These are phyloP conservation scores for Smutsia gigantea DNA, from an alignment of 2,797 vertebrate genomes.

Conservation along the genomic window DNA sequence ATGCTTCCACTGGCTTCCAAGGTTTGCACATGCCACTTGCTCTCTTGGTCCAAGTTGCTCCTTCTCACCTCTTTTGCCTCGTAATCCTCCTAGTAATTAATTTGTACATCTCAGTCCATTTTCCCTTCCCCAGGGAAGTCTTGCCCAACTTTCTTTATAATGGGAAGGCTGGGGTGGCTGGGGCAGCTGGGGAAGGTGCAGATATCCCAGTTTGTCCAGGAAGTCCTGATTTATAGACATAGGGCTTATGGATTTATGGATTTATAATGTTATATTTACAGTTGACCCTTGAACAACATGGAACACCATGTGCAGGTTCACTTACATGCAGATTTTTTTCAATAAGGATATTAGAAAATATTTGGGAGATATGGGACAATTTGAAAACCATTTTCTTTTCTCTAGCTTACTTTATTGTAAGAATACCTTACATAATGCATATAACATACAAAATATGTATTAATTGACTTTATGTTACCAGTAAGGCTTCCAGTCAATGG, in stretches of 20 bases:
- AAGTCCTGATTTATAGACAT: neutral
- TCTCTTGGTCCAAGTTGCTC: neutral
- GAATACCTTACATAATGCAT: too few relatives aligned
- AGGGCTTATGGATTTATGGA: neutral
- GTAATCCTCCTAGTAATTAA: neutral
- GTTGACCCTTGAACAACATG: too few relatives aligned
- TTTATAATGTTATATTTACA: neutral
- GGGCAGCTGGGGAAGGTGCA: neutral
- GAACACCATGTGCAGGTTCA: too few relatives aligned
- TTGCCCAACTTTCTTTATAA: neutral
- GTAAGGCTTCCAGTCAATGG: too few relatives aligned
- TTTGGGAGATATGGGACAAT: too few relatives aligned
- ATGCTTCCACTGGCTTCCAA: neutral
- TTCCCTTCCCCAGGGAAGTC: neutral
- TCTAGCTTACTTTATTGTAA: too few relatives aligned
- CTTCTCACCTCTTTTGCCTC: neutral
- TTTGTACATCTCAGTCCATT: neutral
- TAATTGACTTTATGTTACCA: too few relatives aligned
- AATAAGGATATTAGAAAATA: too few relatives aligned
- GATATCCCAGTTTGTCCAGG: neutral
- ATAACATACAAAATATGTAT: too few relatives aligned
- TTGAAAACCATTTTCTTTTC: too few relatives aligned
- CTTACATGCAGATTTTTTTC: too few relatives aligned
- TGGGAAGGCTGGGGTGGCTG: fast-evolving
- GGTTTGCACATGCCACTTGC: neutral